A percentile compares a stretch with the other conserved stretches of the same genome.
Conservation (phyloP, 2,797 vertebrate species). For the Neosilurus mollespiculum region DNA sequence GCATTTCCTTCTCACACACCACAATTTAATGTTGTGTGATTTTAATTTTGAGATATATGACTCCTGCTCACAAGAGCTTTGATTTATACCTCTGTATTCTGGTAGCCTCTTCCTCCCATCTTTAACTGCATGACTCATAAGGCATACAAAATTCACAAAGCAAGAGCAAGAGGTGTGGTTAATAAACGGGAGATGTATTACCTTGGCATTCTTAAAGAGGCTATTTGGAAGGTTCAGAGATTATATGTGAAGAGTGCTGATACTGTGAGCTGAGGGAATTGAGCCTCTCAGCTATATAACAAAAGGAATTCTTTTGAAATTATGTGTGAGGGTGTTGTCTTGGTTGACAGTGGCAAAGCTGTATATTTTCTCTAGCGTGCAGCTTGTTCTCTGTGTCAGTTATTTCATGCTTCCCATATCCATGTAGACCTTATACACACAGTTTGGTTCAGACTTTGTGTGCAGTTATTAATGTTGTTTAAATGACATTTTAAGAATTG, state of each 20-base stretch:
- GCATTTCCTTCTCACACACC: slow-evolving; percentile 18
- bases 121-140: slow-evolving; percentile 5
- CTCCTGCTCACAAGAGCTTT: not conserved
- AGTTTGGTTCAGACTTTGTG: not conserved
- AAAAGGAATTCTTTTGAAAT: slow-evolving; percentile 47
- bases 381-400: not conserved
- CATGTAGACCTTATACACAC: not conserved
- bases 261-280: slow-evolving; percentile 34
- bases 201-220: not conserved
- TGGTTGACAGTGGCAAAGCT: slow-evolving; percentile 44
- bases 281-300: slow-evolving; percentile 44
- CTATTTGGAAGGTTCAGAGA: slow-evolving; percentile 7
- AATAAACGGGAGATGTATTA: not conserved
- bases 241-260: slow-evolving; percentile 8
- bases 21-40: not conserved
- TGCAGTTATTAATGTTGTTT: not conserved
- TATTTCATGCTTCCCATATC: slow-evolving; percentile 14
- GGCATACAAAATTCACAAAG: slow-evolving; percentile 3
- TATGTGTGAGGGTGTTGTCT: slow-evolving; percentile 43
- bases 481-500: not conserved
- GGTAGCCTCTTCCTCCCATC: not conserved
- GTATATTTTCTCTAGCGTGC: slow-evolving; percentile 17
- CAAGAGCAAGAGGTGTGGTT: slow-evolving; percentile 19
- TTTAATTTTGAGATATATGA: not conserved
- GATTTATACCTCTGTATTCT: not conserved